A percentile compares a stretch with the other conserved stretches of the same genome.
Conservation (phyloP, 1,140 invertebrate genomes). For the Drosophila triauraria region DNA sequence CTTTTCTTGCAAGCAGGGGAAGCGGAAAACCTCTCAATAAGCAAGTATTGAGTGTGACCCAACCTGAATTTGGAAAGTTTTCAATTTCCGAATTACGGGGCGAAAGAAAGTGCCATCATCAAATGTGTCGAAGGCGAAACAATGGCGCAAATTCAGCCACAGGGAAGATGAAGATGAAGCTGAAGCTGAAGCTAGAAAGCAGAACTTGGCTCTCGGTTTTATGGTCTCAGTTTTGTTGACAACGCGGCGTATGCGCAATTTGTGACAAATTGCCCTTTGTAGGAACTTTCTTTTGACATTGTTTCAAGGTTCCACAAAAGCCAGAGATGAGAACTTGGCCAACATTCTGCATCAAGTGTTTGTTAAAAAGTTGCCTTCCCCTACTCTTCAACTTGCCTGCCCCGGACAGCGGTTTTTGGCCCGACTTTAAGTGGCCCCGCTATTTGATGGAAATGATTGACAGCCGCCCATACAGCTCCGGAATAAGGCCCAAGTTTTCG, state of each 20-base stretch:
- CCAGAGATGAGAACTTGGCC: slow-evolving; percentile 24
- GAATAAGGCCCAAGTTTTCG: slow-evolving; percentile 27
- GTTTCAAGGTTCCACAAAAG: slow-evolving; percentile 41
- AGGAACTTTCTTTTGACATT: slow-evolving; percentile 56
- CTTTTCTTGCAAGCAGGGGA: not conserved
- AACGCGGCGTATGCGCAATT: slow-evolving; percentile 61
- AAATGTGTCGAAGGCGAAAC: slow-evolving; percentile 58
- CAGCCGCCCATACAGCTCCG: slow-evolving; percentile 18
- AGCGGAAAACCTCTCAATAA: slow-evolving; percentile 34
- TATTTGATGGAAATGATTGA: slow-evolving; percentile 55
- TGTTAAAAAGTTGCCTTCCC: slow-evolving; percentile 38
- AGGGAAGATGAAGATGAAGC: not conserved
- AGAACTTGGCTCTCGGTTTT: slow-evolving; percentile 54
- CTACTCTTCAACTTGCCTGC: not conserved
- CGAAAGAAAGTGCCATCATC: slow-evolving; percentile 47
- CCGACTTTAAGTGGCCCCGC: slow-evolving; percentile 43
- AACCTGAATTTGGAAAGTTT: slow-evolving; percentile 54
- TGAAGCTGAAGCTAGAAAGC: slow-evolving; percentile 9
- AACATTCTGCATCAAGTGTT: slow-evolving; percentile 55
- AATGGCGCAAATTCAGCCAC: slow-evolving; percentile 52
- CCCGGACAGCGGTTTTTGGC: slow-evolving; percentile 21
- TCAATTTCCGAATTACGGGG: slow-evolving; percentile 44
- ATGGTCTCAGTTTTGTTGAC: slow-evolving; percentile 51
- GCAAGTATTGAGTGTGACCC: slow-evolving; percentile 56
- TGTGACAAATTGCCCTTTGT: slow-evolving; percentile 62